Evolutionary conservation across 2,888 invertebrate genomes (phyloP), one percentile per base, ranked within the genome.

Genomic region (Acanthacorydalis orientalis): DNA sequence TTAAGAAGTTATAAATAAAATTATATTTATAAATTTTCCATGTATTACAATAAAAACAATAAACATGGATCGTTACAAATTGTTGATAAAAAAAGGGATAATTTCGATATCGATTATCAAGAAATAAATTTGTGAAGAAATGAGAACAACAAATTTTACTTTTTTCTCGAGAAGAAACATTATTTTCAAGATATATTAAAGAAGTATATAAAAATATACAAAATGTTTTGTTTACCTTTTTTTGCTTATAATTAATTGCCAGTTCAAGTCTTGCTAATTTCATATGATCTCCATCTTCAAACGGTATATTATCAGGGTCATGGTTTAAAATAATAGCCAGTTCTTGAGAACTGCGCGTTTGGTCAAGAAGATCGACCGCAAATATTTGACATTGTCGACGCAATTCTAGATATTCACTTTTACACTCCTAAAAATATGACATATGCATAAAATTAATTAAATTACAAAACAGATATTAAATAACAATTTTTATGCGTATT

Each of bases 201-300:
- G 2, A n/a, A 4, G 6, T 23, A 43, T 23, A 43, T 23, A 15
- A 8, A 15, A 9, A 16, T 15, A 31, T 43, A 43, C 11, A 43
- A 16, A 10, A 14, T 16, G n/a, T 35, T 11, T 1, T 43, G n/a
- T 56, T 55, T 57, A 91, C 92, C 78, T 83, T 85, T 66, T 96
- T 97, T 65, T 97, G 96, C 59, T 93, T 91, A 62, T 88, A 92
- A 57, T 84, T 77, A 51, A 97, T 90, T 1, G 96, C 96, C 51
- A 90, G 69, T 59, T 92, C 90, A 46, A 97, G 69, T 44, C 92
- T 72, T 1, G 87, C 82, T 43, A 97, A 68, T 56, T 81, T 78
- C 81, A 89, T 89, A 52, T 84, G 81, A 53, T 87, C 86, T 0
- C 85, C 87, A 2, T 80, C 79, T 52, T 83, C 77, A 58, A 82